A percentile compares a stretch with the other conserved stretches of the same genome.
phyloP scores from a whole-genome alignment of 2,888 invertebrate species.

The Frankliniella intonsa region DNA sequence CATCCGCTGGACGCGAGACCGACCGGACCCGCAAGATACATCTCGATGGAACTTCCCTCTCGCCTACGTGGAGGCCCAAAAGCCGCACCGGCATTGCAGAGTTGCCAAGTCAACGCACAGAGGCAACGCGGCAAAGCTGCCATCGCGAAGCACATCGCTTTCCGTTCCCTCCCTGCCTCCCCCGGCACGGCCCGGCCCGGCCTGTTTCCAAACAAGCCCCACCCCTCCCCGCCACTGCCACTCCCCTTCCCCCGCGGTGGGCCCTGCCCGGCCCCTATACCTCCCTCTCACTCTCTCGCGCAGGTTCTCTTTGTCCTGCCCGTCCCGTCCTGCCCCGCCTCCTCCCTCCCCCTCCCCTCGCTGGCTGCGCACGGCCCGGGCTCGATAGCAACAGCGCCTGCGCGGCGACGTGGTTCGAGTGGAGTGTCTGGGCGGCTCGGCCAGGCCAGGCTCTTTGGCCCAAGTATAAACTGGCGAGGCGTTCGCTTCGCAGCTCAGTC shows the following conservation, averaged over 20 bases:
- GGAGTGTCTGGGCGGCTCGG: not conserved
- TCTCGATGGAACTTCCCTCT: not conserved
- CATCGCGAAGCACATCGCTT: not conserved
- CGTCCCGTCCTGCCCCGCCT: not conserved
- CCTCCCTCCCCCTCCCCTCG: not conserved
- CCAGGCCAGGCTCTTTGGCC: not conserved
- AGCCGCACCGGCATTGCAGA: not conserved
- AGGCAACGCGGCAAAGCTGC: no score
- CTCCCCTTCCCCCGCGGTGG: not conserved
- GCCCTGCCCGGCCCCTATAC: not conserved
- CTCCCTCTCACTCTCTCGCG: not conserved
- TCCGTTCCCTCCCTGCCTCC: not conserved
- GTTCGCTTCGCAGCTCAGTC: constrained; percentile 11
- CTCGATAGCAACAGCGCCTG: constrained; percentile 23
- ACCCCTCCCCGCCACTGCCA: not conserved
- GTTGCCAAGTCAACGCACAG: not conserved
- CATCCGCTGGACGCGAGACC: no score
- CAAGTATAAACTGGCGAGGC: not conserved
- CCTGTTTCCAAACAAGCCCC: constrained; percentile 25
- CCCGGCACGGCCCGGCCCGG: not conserved
- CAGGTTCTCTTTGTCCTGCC: not conserved
- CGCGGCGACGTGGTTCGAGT: constrained; percentile 12
- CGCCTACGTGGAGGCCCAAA: not conserved
- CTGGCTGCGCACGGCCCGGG: constrained; percentile 15
- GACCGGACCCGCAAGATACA: no score